Evolutionary conservation across 1,140 invertebrate genomes (phyloP), one percentile per base, ranked within the genome.

Genomic region (Argopecten irradians): DNA sequence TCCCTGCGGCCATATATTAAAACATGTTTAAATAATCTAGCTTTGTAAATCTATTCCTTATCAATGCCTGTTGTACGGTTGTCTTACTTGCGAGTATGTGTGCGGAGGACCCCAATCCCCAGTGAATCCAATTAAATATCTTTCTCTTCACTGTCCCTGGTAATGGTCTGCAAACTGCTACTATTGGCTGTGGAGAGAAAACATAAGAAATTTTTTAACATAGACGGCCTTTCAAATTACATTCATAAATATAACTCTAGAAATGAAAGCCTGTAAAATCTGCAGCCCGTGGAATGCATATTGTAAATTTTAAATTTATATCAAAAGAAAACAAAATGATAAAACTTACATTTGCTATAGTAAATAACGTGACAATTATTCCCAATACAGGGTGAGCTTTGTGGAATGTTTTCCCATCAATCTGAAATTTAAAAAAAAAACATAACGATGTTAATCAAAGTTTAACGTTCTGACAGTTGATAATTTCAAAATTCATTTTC

Each of bases 91-190:
- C 98, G 87, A 98, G 96, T 90, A 98, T 98, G 93, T 98, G 98
- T 2, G 98, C 98, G 9, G 97, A 95, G 94, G 98, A 99, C 82
- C 98, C 98, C 87, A 98, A 96, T 82, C 98, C 96, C 98, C 98
- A 99, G 95, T 99, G 98, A 19, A 97, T 93, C 98, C 98, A 99
- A 94, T 99, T 99, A 96, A 99, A 99, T 87, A 98, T 96, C 0
- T 97, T 96, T 87, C 98, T 96, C 91, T 97, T 97, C 1, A 97
- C 96, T 39, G 97, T 97, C 84, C 97, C 97, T 0, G 98, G 98
- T 94, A 97, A 97, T 5, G 98, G 98, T 88, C 98, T 97, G 95
- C 98, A 97, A 34, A 97, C 97, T 13, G 98, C 98, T 96, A 98
- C 97, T 91, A 98, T 97, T 0, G 98, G 98, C 95, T 99, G 98